A percentile compares a stretch with the other conserved stretches of the same genome.
phyloP scores from a whole-genome alignment of 2,888 invertebrate genomes.

The Microchrysa polita region DNA sequence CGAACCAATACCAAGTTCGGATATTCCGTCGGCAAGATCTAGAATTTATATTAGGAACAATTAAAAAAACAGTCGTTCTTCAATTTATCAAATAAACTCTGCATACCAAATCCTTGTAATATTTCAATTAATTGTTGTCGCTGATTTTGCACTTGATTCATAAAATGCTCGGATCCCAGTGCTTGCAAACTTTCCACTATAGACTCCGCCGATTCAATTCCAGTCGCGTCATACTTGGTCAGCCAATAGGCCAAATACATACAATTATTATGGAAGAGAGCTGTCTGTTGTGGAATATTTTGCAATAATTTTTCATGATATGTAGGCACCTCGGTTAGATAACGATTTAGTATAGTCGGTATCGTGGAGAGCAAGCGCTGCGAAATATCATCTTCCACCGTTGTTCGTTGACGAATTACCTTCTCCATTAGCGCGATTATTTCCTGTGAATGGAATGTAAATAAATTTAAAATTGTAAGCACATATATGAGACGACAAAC shows the following conservation, averaged over 20 bases:
- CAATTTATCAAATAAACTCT: neutral
- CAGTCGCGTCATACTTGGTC: slow-evolving; percentile 68
- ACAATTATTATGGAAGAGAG: slow-evolving; percentile 91
- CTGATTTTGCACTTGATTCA: slow-evolving; percentile 79
- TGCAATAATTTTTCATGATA: slow-evolving; percentile 82
- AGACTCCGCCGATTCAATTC: slow-evolving; percentile 70
- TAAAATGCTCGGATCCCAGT: slow-evolving; percentile 75
- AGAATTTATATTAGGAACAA: slow-evolving; percentile 16
- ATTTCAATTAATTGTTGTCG: slow-evolving; percentile 79
- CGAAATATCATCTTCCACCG: slow-evolving; percentile 61
- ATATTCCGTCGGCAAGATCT: slow-evolving; percentile 59
- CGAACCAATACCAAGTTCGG: slow-evolving; percentile 58
- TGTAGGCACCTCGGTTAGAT: slow-evolving; percentile 79
- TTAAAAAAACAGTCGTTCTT: too few species aligned
- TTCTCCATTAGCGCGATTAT: slow-evolving; percentile 60
- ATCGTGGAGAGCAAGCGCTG: slow-evolving; percentile 76
- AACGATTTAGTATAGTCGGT: slow-evolving; percentile 78
- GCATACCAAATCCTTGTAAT: slow-evolving; percentile 76
- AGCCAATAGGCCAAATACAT: slow-evolving; percentile 86
- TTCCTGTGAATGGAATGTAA: slow-evolving; percentile 55
- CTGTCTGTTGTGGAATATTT: slow-evolving; percentile 87
- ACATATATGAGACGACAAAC: slow-evolving; percentile 3
- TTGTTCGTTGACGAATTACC: slow-evolving; percentile 56
- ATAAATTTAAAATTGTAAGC: too few species aligned
- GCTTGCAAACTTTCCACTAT: slow-evolving; percentile 75